These are phyloP conservation scores for Turnix velox DNA, from an alignment of 2,113 vertebrate species.

Conservation along the genomic window DNA sequence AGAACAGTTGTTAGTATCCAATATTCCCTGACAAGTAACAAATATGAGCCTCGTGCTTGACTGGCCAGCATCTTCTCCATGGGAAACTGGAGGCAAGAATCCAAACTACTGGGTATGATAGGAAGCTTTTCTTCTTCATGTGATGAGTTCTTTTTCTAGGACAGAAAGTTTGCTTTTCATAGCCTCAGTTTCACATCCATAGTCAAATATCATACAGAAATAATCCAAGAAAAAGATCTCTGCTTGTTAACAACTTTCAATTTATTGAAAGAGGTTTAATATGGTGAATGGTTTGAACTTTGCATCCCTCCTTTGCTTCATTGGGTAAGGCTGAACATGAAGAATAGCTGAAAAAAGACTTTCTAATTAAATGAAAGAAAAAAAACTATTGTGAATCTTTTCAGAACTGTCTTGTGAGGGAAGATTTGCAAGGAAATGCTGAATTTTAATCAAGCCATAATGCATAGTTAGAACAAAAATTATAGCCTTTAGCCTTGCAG, in stretches of 20 bases:
- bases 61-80: too few species aligned
- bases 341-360: background rate
- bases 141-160: background rate
- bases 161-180: background rate
- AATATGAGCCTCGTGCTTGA: fast-evolving
- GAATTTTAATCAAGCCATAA: background rate
- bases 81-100: background rate
- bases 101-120: background rate
- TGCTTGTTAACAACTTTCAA: background rate
- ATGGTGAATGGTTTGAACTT: fast-evolving
- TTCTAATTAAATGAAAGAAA: background rate
- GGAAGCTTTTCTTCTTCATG: background rate
- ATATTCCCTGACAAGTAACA: background rate
- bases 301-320: background rate
- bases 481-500: background rate
- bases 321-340: background rate
- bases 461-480: background rate
- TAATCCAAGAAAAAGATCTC: background rate
- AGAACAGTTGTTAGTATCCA: background rate
- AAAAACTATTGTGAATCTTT: background rate
- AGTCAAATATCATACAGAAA: background rate
- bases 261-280: background rate
- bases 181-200: background rate
- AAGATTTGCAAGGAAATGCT: background rate
- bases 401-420: background rate